Conservation (phyloP, 2,797 vertebrate genomes). For the Coilia nasus region DNA sequence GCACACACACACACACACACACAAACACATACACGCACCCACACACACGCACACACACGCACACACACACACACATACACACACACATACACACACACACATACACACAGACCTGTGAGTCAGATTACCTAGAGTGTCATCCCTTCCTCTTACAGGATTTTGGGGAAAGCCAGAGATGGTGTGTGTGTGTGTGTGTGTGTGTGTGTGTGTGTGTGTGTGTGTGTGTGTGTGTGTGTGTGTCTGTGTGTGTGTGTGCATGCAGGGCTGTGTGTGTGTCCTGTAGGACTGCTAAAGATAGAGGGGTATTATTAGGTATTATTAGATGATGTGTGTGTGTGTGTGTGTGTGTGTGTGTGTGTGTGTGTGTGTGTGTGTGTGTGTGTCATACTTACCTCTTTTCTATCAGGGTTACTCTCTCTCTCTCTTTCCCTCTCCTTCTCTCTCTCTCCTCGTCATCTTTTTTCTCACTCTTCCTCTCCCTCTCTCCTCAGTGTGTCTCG, state of each 20-base stretch:
- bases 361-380: background rate
- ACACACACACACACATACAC: background rate
- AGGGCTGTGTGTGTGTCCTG: background rate
- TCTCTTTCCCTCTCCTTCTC: no score
- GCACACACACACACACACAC: no score
- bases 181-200: no score
- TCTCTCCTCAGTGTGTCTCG: no score
- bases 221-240: no score
- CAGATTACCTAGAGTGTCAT: slow-evolving; percentile 59
- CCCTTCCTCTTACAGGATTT: slow-evolving; percentile 61
- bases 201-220: no score
- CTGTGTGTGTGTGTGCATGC: no score
- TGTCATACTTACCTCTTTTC: slow-evolving; percentile 1
- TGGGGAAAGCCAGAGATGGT: background rate
- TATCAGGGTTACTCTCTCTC: background rate
- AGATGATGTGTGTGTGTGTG: no score
- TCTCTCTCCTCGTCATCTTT: no score
- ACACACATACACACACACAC: slow-evolving; percentile 11
- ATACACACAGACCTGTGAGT: slow-evolving; percentile 48
- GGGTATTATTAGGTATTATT: no score
- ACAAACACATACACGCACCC: background rate
- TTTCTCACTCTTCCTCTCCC: no score
- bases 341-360: no score
- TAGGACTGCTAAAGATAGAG: background rate
- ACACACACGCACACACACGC: background rate